Percentiles rank a stretch among this genome's conserved stretches.
Conservation (phyloP, 2,888 invertebrate species). For the Euzophera pinguis region DNA sequence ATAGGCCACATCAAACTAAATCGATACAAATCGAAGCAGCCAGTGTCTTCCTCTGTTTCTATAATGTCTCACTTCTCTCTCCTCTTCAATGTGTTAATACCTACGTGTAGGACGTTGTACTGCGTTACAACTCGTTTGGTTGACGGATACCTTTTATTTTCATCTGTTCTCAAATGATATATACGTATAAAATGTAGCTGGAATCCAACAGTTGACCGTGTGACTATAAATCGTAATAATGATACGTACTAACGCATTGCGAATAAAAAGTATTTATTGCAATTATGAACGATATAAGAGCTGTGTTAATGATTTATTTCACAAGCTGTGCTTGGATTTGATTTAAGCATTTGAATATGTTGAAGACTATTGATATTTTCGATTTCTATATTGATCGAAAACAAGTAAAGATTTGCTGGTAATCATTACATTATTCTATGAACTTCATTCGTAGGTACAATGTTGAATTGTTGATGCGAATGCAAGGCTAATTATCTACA, state of each 20-base stretch:
- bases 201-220: slow-evolving; percentile 52
- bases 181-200: slow-evolving; percentile 63
- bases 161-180: slow-evolving; percentile 62
- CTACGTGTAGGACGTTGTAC: slow-evolving; percentile 56
- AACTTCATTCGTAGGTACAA: too few relatives aligned
- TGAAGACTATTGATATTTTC: neutral
- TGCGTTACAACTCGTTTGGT: slow-evolving; percentile 41
- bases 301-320: neutral
- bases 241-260: slow-evolving; percentile 33
- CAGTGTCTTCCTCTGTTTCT: too few relatives aligned
- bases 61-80: neutral
- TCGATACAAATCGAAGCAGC: too few relatives aligned
- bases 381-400: too few relatives aligned
- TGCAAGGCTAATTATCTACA: too few relatives aligned
- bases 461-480: too few relatives aligned
- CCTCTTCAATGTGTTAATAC: neutral
- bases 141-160: slow-evolving; percentile 52
- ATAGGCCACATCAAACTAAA: too few relatives aligned
- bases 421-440: too few relatives aligned
- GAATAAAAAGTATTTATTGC: slow-evolving; percentile 47
- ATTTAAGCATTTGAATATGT: neutral
- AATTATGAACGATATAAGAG: slow-evolving; percentile 32
- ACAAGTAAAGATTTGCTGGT: too few relatives aligned
- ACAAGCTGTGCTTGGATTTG: neutral
- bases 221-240: slow-evolving; percentile 64